Evolutionary conservation across 2,113 vertebrate species (phyloP).

Genomic region (Siniperca knerii): DNA sequence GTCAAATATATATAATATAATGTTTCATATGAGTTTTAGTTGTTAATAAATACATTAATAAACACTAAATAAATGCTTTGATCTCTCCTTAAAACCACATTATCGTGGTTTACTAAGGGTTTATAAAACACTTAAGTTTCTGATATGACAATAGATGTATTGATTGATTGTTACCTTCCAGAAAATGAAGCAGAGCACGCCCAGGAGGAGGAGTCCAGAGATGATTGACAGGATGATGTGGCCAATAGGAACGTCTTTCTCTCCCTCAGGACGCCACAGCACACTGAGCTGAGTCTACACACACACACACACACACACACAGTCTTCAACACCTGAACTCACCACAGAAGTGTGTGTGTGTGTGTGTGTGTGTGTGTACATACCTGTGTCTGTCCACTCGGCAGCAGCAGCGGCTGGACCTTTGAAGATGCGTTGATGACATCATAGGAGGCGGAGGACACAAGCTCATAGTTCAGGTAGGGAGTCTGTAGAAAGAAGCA

Average conservation of each 20-base stretch:
- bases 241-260: conserved; percentile 38
- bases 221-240: conserved; percentile 47
- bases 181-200: conserved; percentile 35
- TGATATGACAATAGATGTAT: background rate
- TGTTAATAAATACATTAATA: too few species aligned
- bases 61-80: too few species aligned
- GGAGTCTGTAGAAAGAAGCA: conserved; percentile 5
- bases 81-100: too few species aligned
- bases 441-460: conserved; percentile 37
- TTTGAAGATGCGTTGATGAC: conserved; percentile 31
- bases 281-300: conserved; percentile 39
- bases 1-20: too few species aligned
- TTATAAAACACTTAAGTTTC: too few species aligned
- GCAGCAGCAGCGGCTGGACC: conserved; percentile 9
- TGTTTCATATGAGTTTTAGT: too few species aligned
- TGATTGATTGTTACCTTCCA: conserved; percentile 45
- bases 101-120: too few species aligned
- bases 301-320: conserved; percentile 23
- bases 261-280: conserved; percentile 27
- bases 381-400: conserved; percentile 31
- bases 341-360: background rate
- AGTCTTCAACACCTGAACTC: too few species aligned
- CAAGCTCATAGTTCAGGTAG: conserved; percentile 26
- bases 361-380: background rate
- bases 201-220: conserved; percentile 45